A percentile compares a stretch with the other conserved stretches of the same genome.
Conservation (phyloP, 2,797 vertebrate genomes). For the Parauchenoglanis punctatus region DNA sequence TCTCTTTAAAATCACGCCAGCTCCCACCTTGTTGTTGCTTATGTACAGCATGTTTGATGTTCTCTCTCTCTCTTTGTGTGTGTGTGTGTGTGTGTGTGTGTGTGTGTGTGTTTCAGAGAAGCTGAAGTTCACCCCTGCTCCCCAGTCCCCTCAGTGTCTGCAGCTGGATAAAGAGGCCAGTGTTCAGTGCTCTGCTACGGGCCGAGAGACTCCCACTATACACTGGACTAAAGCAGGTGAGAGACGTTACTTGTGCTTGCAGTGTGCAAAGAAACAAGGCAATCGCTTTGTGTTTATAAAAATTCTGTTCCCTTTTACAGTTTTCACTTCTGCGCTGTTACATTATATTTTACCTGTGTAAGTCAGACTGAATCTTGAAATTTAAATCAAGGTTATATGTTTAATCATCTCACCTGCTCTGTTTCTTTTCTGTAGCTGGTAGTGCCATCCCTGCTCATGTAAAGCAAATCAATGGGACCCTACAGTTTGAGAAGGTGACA, state of each 20-base stretch:
- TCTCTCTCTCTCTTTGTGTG: not conserved
- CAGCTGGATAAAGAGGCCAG: constrained; percentile 89
- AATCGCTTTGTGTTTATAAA: not conserved
- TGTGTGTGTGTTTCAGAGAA: constrained; percentile 80
- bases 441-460: constrained; percentile 82
- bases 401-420: not conserved
- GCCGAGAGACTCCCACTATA: constrained; percentile 85
- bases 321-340: not conserved
- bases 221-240: constrained; percentile 92
- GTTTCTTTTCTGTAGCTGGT: constrained; percentile 78
- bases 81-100: not conserved
- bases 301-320: not conserved
- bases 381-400: not conserved
- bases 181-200: constrained; percentile 90
- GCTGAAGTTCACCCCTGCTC: constrained; percentile 94
- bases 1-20: not conserved
- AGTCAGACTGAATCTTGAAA: not conserved
- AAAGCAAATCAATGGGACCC: constrained; percentile 80
- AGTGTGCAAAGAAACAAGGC: not conserved
- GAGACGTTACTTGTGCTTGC: not conserved
- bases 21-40: constrained; percentile 1
- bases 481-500: constrained; percentile 88
- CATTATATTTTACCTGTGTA: not conserved
- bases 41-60: not conserved
- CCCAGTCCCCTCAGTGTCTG: constrained; percentile 89